phyloP scores from a whole-genome alignment of 2,888 invertebrate genomes.

The Eupsilia transversa region DNA sequence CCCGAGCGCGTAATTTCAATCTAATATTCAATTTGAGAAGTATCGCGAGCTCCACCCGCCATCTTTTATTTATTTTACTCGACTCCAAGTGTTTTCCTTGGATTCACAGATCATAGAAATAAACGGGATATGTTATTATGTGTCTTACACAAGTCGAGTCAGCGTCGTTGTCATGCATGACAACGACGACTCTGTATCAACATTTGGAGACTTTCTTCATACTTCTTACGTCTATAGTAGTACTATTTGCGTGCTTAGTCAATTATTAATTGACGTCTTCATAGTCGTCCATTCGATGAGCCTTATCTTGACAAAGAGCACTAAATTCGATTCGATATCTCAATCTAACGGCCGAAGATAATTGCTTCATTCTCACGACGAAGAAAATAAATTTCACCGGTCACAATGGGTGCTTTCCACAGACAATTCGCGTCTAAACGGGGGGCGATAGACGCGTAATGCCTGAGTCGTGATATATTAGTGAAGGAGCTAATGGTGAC shows the following conservation, averaged over 20 bases:
- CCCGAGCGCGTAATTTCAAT: conserved; percentile 90
- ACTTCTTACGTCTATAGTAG: conserved; percentile 16
- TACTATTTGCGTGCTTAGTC: conserved; percentile 30
- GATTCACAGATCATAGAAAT: conserved; percentile 77
- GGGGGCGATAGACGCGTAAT: conserved; percentile 83
- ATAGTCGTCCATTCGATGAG: conserved; percentile 52
- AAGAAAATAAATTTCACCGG: conserved; percentile 84
- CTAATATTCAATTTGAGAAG: conserved; percentile 90
- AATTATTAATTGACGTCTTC: conserved; percentile 57
- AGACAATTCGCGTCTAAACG: conserved; percentile 83
- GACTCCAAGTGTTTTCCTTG: conserved; percentile 79
- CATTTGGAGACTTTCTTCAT: conserved; percentile 10
- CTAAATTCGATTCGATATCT: conserved; percentile 80
- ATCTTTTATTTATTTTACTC: conserved; percentile 87
- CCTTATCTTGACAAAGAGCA: conserved; percentile 73
- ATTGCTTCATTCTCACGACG: conserved; percentile 85
- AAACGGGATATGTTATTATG: conserved; percentile 66
- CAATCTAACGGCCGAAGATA: conserved; percentile 79
- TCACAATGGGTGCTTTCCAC: conserved; percentile 85
- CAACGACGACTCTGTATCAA: conserved; percentile 6
- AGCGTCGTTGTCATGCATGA: conserved; percentile 20
- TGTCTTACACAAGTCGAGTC: conserved; percentile 64
- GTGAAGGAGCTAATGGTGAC: conserved; percentile 80
- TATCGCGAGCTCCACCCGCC: conserved; percentile 83
- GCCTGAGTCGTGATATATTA: conserved; percentile 85